A percentile compares a stretch with the other conserved stretches of the same genome.
phyloP scores from a whole-genome alignment of 2,888 invertebrate species.

The Loripinus fragilis region DNA sequence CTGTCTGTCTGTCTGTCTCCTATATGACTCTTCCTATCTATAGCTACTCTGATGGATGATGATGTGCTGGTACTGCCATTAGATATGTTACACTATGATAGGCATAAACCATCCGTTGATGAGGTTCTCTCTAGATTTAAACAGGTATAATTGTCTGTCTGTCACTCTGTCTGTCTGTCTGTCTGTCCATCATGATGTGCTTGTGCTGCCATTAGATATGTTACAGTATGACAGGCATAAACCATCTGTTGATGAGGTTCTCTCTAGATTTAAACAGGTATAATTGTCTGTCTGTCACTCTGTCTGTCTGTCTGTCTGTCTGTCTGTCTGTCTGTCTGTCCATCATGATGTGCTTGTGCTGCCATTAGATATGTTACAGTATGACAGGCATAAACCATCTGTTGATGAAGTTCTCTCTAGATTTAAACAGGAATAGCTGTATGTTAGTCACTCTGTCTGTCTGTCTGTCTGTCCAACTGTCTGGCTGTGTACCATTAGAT shows the following conservation, averaged over 20 bases:
- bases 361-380: constrained; percentile 88
- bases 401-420: constrained; percentile 87
- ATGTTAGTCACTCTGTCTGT: too few relatives aligned
- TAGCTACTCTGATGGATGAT: constrained; percentile 47
- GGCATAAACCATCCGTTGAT: constrained; percentile 87
- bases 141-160: constrained; percentile 83
- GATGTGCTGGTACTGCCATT: constrained; percentile 89
- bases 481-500: constrained; percentile 88
- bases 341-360: too few relatives aligned
- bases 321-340: too few relatives aligned
- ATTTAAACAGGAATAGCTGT: constrained; percentile 85
- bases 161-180: too few relatives aligned
- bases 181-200: constrained; percentile 85
- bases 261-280: constrained; percentile 87
- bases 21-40: constrained; percentile 30
- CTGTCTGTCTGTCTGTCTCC: too few relatives aligned
- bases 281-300: too few relatives aligned
- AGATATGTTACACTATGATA: constrained; percentile 87
- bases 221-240: constrained; percentile 87
- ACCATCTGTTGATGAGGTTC: constrained; percentile 86
- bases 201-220: constrained; percentile 89
- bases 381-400: constrained; percentile 86
- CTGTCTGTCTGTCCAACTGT: too few relatives aligned
- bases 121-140: constrained; percentile 87
- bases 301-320: too few relatives aligned